These are phyloP conservation scores for Brachymystax lenok DNA, from an alignment of 2,797 vertebrate genomes.

Conservation along the genomic window DNA sequence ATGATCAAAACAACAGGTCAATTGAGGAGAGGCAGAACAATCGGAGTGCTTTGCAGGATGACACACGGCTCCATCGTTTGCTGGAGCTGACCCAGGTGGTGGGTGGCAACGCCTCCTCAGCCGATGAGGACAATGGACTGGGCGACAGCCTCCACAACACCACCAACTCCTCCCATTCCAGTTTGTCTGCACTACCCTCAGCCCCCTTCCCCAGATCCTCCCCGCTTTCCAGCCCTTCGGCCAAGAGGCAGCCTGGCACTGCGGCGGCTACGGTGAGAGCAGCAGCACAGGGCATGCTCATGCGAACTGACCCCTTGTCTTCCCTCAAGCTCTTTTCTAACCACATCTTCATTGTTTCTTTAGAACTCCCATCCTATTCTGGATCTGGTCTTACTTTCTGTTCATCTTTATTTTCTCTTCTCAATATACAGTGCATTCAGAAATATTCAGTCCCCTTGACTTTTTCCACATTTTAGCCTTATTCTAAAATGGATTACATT, in stretches of 20 bases:
- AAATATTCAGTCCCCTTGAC: too few relatives aligned
- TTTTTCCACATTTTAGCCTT: too few relatives aligned
- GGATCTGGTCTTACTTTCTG: neutral
- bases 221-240: conserved; percentile 23
- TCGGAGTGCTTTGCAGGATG: conserved; percentile 16
- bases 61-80: conserved; percentile 9
- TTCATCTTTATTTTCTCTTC: neutral
- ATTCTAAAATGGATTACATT: too few relatives aligned
- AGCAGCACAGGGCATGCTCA: conserved; percentile 19
- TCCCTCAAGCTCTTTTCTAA: neutral
- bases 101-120: conserved; percentile 33
- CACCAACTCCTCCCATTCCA: conserved; percentile 70
- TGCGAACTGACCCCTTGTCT: conserved; percentile 6
- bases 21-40: conserved; percentile 21
- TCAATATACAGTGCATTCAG: neutral
- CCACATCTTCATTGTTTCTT: neutral
- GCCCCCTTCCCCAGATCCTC: conserved; percentile 10
- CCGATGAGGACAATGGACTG: conserved; percentile 55
- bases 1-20: neutral
- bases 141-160: conserved; percentile 66
- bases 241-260: conserved; percentile 18
- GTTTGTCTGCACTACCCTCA: conserved; percentile 42
- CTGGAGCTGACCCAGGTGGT: conserved; percentile 33
- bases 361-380: neutral
- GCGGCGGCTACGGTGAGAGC: conserved; percentile 74